These are phyloP conservation scores for Nerophis ophidion DNA, from an alignment of 2,113 vertebrate species.

Conservation along the genomic window DNA sequence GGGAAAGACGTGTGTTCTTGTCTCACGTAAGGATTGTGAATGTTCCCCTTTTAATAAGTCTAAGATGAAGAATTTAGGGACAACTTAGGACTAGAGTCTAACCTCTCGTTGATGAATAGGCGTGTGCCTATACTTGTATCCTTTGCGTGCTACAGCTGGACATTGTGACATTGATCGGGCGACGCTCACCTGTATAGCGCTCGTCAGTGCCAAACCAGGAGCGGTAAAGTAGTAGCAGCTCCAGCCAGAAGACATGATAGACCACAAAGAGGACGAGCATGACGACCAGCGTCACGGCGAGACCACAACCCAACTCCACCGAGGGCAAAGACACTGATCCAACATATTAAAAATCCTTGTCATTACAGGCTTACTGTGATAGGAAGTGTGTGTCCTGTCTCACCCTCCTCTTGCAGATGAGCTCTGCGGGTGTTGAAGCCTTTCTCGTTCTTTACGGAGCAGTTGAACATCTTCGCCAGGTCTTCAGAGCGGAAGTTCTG, in stretches of 20 bases:
- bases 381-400: neutral
- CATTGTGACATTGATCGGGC: no score
- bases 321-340: slow-evolving; percentile 72
- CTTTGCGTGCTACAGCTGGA: no score
- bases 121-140: no score
- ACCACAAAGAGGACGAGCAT: slow-evolving; percentile 80
- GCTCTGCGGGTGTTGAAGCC: slow-evolving; percentile 29
- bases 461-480: slow-evolving; percentile 35
- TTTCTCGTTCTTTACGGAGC: slow-evolving; percentile 33
- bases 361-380: neutral
- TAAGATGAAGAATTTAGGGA: neutral
- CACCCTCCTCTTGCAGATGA: slow-evolving; percentile 44
- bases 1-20: no score
- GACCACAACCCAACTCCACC: slow-evolving; percentile 82
- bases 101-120: no score
- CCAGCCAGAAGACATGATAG: slow-evolving; percentile 91
- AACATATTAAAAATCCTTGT: neutral
- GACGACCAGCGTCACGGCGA: slow-evolving; percentile 78
- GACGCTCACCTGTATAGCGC: slow-evolving; percentile 79
- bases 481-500: slow-evolving; percentile 37
- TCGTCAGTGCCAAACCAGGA: slow-evolving; percentile 92
- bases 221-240: slow-evolving; percentile 91
- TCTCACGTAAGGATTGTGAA: no score
- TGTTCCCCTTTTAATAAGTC: neutral
- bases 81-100: no score